These are phyloP conservation scores for Bettongia penicillata DNA, from an alignment of 2,113 vertebrate genomes.

Conservation along the genomic window DNA sequence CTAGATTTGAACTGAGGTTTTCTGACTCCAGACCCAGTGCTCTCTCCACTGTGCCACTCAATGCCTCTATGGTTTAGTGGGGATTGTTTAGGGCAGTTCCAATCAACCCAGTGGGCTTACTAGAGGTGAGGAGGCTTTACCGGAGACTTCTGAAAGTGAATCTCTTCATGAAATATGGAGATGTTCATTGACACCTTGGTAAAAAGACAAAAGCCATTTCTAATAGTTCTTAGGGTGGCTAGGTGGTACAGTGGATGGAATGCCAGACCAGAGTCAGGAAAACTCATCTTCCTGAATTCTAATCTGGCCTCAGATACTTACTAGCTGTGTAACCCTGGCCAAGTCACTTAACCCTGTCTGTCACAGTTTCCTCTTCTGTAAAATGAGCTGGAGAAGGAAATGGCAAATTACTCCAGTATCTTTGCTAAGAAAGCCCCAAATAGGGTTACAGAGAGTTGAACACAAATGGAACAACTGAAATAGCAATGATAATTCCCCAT, in stretches of 20 bases:
- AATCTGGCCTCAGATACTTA: not conserved
- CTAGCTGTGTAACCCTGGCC: not conserved
- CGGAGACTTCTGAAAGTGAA: too few species aligned
- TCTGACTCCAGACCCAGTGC: too few species aligned
- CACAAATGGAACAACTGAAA: not conserved
- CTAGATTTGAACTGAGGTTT: too few species aligned
- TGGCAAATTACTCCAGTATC: not conserved
- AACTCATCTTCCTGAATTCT: not conserved
- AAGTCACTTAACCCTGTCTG: slow-evolving; percentile 15
- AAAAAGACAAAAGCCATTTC: too few species aligned
- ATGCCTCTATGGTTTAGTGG: too few species aligned
- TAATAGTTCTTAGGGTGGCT: too few species aligned
- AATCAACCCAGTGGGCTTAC: too few species aligned
- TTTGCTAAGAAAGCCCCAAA: not conserved
- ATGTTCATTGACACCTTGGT: too few species aligned
- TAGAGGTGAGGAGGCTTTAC: too few species aligned
- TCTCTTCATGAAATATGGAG: too few species aligned
- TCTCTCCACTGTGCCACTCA: too few species aligned
- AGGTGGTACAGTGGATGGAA: not conserved
- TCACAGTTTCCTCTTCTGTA: slow-evolving; percentile 24
- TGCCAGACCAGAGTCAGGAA: not conserved
- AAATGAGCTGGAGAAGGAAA: not conserved
- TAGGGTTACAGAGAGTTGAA: not conserved
- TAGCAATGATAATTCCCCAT: not conserved
- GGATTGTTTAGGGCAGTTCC: too few species aligned